A percentile compares a stretch with the other conserved stretches of the same genome.
Evolutionary conservation across 2,797 vertebrate genomes (phyloP).

Genomic region (Melanotaenia trifasciata): DNA sequence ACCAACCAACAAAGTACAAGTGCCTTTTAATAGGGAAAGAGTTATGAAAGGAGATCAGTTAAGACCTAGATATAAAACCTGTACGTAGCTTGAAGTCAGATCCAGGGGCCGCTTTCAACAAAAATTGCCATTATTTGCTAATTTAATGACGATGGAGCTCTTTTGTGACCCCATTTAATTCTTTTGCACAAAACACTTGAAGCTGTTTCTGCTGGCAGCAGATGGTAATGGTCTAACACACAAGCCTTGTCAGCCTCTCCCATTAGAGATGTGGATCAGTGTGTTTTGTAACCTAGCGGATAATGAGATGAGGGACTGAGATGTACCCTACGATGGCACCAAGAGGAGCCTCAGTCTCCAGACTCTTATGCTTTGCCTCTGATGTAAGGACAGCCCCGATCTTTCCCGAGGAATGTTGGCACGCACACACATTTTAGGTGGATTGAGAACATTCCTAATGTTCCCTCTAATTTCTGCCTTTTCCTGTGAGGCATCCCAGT

Average conservation of each 20-base stretch:
- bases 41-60: slow-evolving; percentile 18
- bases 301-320: slow-evolving; percentile 63
- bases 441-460: slow-evolving; percentile 63
- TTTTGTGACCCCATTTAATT: slow-evolving; percentile 29
- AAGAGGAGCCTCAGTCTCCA: slow-evolving; percentile 36
- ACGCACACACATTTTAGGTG: slow-evolving; percentile 41
- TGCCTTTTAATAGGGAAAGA: not conserved
- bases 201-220: slow-evolving; percentile 38
- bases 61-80: slow-evolving; percentile 34
- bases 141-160: slow-evolving; percentile 34
- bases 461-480: slow-evolving; percentile 64
- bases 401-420: slow-evolving; percentile 49
- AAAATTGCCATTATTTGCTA: slow-evolving; percentile 14
- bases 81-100: slow-evolving; percentile 25
- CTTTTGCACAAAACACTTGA: slow-evolving; percentile 2
- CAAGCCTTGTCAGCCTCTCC: slow-evolving; percentile 44
- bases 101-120: slow-evolving; percentile 3
- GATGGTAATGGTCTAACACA: slow-evolving; percentile 50
- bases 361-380: slow-evolving; percentile 29
- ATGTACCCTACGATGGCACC: slow-evolving; percentile 49
- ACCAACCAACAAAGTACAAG: slow-evolving; percentile 18
- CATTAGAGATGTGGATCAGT: slow-evolving; percentile 55
- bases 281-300: slow-evolving; percentile 56
- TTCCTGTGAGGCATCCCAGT: slow-evolving; percentile 66
- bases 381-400: slow-evolving; percentile 34